These are phyloP conservation scores for Trissoscelio sp. DNA, from an alignment of 2,888 invertebrate species.

Conservation along the genomic window DNA sequence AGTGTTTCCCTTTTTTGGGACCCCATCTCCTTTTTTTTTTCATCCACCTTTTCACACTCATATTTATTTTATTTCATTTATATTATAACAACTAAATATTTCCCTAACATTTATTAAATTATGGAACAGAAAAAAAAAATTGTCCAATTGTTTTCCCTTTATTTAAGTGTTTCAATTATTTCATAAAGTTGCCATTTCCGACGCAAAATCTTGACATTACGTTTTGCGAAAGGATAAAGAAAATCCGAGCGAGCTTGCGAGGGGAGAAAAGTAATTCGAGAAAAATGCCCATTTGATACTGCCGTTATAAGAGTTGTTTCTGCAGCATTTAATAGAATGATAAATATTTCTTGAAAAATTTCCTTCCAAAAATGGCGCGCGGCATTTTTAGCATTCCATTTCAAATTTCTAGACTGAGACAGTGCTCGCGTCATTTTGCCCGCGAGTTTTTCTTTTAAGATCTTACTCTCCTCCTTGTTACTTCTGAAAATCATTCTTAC, in stretches of 20 bases:
- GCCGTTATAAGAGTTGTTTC: conserved; percentile 21
- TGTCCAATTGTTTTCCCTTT: too few relatives aligned
- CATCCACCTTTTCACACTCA: conserved; percentile 43
- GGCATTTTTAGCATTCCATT: conserved; percentile 43
- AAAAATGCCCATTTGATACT: conserved; percentile 33
- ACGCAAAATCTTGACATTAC: conserved; percentile 8
- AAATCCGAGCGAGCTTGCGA: background rate
- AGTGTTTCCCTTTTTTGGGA: conserved; percentile 29
- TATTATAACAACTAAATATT: too few relatives aligned
- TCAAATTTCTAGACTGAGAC: conserved; percentile 18
- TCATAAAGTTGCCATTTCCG: background rate
- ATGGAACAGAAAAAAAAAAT: too few relatives aligned
- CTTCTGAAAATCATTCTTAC: conserved; percentile 50
- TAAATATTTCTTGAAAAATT: conserved; percentile 42
- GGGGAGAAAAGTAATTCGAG: conserved; percentile 6
- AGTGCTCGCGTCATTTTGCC: conserved; percentile 11
- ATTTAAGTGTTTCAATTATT: background rate
- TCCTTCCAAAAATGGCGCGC: conserved; percentile 15
- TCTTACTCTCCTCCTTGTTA: conserved; percentile 46
- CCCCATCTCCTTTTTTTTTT: conserved; percentile 30
- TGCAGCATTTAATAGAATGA: conserved; percentile 34
- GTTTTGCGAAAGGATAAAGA: background rate
- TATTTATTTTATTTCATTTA: conserved; percentile 40
- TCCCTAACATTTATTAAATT: too few relatives aligned
- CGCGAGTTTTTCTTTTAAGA: conserved; percentile 34